Conservation (phyloP, 1,140 invertebrate genomes). For the Neomicropteryx cornuta region DNA sequence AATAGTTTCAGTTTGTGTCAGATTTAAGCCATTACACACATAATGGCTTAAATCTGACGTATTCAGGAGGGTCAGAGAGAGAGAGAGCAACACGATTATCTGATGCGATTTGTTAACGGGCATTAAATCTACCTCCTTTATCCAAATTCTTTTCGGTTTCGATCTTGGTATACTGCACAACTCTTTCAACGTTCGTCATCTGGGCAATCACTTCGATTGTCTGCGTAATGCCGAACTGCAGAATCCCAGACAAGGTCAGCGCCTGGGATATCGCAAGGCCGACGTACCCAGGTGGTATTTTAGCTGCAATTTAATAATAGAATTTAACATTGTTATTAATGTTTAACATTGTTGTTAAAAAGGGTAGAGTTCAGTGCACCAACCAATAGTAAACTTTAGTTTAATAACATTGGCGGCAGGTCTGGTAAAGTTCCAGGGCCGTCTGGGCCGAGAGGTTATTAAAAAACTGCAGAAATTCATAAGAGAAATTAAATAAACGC, state of each 20-base stretch:
- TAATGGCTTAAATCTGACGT: constrained; percentile 19
- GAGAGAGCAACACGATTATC: constrained; percentile 23
- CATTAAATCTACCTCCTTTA: constrained; percentile 29
- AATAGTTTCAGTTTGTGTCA: constrained; percentile 6
- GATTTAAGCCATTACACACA: constrained; percentile 32
- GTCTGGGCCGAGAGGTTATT: constrained; percentile 22
- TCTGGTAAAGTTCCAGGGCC: constrained; percentile 19
- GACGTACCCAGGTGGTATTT: constrained; percentile 36
- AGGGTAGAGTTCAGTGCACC: neutral
- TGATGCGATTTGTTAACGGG: too few species aligned
- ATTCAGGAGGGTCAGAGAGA: constrained; percentile 13
- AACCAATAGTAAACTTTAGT: neutral
- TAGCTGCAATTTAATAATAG: constrained; percentile 9
- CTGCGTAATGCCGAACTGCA: constrained; percentile 66
- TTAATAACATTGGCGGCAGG: too few species aligned
- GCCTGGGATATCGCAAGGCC: constrained; percentile 61
- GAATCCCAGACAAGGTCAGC: constrained; percentile 62
- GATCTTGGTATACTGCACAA: constrained; percentile 60
- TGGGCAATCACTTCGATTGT: constrained; percentile 62
- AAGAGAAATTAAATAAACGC: too few species aligned
- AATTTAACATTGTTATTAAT: constrained; percentile 3
- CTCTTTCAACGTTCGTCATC: constrained; percentile 66
- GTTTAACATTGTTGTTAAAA: neutral
- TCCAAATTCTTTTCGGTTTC: constrained; percentile 19
- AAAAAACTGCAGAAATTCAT: too few species aligned